A percentile compares a stretch with the other conserved stretches of the same genome.
These are phyloP conservation scores for Saimiri boliviensis DNA, from an alignment of 2,113 vertebrate species.

Conservation along the genomic window DNA sequence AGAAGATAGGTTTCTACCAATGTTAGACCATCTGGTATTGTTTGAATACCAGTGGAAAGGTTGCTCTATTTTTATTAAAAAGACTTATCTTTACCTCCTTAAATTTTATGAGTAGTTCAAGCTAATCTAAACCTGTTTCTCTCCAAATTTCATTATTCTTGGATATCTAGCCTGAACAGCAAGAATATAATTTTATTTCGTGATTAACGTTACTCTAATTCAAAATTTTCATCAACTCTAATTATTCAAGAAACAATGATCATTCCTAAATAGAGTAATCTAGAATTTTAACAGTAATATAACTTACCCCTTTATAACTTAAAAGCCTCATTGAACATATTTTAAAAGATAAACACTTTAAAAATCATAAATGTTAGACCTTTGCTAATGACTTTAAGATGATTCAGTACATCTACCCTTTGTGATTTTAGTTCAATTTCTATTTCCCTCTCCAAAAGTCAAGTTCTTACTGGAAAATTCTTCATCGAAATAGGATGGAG, in stretches of 20 bases:
- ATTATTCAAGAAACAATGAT: slow-evolving; percentile 43
- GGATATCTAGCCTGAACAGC: slow-evolving; percentile 51
- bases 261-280: neutral
- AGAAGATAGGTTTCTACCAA: neutral
- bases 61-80: slow-evolving; percentile 65
- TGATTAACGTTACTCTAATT: slow-evolving; percentile 49
- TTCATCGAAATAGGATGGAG: slow-evolving; percentile 2
- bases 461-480: slow-evolving; percentile 22
- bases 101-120: slow-evolving; percentile 58
- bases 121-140: slow-evolving; percentile 45
- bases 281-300: neutral
- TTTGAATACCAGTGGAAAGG: slow-evolving; percentile 34
- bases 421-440: neutral
- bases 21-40: slow-evolving; percentile 26
- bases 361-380: neutral
- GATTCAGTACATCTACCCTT: neutral
- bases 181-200: slow-evolving; percentile 65
- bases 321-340: neutral
- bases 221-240: slow-evolving; percentile 9
- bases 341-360: slow-evolving; percentile 14
- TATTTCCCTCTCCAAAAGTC: slow-evolving; percentile 29
- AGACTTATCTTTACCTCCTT: slow-evolving; percentile 58
- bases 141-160: slow-evolving; percentile 64
- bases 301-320: neutral
- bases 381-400: slow-evolving; percentile 46